Percentiles rank a stretch among this genome's conserved stretches.
Conservation (phyloP, 2,113 vertebrate genomes). For the Addax nasomaculatus region DNA sequence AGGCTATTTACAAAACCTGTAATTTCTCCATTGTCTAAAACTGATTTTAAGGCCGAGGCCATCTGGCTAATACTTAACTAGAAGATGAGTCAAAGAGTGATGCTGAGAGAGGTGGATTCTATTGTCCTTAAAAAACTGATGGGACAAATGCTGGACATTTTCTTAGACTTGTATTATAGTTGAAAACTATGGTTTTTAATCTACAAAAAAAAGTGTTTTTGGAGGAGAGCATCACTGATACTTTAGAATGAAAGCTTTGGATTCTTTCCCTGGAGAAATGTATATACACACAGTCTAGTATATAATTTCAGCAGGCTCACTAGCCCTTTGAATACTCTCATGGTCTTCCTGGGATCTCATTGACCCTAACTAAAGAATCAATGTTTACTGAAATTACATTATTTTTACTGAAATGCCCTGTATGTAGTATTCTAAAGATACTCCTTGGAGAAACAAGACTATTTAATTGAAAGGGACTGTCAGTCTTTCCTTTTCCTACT, state of each 20-base stretch:
- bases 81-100: not conserved
- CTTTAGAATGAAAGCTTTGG: not conserved
- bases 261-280: not conserved
- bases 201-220: not conserved
- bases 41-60: not conserved
- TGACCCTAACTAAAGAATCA: not conserved
- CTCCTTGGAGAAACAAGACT: not conserved
- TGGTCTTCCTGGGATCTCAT: not conserved
- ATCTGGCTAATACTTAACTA: not conserved
- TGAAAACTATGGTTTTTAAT: not conserved
- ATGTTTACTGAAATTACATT: not conserved
- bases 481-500: not conserved
- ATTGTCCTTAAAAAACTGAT: not conserved
- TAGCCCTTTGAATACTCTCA: not conserved
- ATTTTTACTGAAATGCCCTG: not conserved
- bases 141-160: not conserved
- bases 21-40: not conserved
- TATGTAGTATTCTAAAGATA: not conserved
- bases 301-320: not conserved
- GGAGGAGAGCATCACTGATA: not conserved
- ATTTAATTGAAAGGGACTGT: not conserved
- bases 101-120: not conserved
- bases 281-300: not conserved
- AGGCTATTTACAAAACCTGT: not conserved
- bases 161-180: not conserved